These are phyloP conservation scores for Magallana angulata DNA, from an alignment of 1,140 invertebrate genomes.

Conservation along the genomic window DNA sequence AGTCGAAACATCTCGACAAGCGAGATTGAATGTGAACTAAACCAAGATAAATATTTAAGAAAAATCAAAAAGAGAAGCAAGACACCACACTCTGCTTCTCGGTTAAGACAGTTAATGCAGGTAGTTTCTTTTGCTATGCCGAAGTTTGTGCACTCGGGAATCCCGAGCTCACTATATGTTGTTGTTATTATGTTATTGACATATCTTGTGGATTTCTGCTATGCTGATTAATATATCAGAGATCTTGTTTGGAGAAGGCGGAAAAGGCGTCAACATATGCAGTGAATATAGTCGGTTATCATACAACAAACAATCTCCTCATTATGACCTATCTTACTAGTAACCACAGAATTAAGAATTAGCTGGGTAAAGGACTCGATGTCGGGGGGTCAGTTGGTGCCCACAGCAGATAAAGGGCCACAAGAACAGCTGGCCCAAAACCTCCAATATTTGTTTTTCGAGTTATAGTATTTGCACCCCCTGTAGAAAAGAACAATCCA, in stretches of 20 bases:
- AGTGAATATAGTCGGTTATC: conserved; percentile 20
- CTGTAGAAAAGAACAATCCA: background rate
- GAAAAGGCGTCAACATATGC: conserved; percentile 10
- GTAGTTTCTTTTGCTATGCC: too few species aligned
- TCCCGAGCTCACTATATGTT: background rate
- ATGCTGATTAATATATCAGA: conserved; percentile 19
- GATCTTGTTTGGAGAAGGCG: conserved; percentile 25
- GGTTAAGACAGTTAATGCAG: too few species aligned
- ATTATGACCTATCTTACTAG: conserved; percentile 2
- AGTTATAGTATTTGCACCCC: background rate
- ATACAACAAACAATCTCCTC: background rate
- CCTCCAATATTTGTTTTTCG: background rate
- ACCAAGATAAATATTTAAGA: background rate
- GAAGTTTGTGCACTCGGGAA: background rate
- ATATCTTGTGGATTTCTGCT: too few species aligned
- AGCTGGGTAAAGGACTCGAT: background rate
- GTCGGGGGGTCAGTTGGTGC: background rate
- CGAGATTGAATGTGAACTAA: background rate
- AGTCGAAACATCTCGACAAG: background rate
- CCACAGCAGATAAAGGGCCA: background rate
- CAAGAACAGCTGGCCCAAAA: background rate
- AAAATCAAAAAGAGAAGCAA: background rate
- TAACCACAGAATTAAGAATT: conserved; percentile 29
- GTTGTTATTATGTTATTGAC: conserved; percentile 2
- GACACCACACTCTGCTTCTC: too few species aligned